Percentiles rank a stretch among this genome's conserved stretches.
phyloP scores from a whole-genome alignment of 2,797 vertebrate species.

The Hypotaenidia philippensis region DNA sequence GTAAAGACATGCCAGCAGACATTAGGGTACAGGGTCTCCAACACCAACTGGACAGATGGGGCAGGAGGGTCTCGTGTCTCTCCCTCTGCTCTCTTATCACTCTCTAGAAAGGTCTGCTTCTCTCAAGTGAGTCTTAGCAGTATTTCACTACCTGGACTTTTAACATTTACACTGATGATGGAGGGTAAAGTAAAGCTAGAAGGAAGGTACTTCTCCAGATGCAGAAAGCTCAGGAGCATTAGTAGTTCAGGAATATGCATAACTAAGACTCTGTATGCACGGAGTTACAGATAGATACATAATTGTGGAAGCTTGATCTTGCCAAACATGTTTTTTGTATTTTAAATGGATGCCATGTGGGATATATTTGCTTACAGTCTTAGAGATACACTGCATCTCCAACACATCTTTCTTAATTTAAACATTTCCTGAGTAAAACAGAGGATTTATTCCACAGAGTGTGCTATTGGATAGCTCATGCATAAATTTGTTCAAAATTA shows the following conservation, averaged over 20 bases:
- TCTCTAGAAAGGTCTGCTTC: neutral
- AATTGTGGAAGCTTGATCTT: neutral
- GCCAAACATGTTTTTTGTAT: neutral
- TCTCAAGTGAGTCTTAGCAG: neutral
- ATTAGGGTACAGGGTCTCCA: neutral
- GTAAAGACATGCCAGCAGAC: neutral
- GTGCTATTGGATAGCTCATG: neutral
- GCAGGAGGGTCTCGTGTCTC: neutral
- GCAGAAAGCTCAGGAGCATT: neutral
- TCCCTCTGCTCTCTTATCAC: neutral
- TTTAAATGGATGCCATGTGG: neutral
- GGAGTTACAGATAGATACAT: neutral
- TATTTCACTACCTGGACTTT: neutral
- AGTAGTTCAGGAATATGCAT: neutral
- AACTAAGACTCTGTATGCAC: neutral
- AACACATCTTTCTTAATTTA: slow-evolving; percentile 16
- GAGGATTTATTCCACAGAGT: slow-evolving; percentile 17
- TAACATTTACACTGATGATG: neutral
- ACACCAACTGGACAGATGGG: neutral
- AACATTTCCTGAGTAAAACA: slow-evolving; percentile 2
- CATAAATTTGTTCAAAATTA: neutral
- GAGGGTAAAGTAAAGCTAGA: neutral
- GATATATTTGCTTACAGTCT: neutral
- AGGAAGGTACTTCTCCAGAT: neutral
- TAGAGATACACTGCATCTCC: neutral